Evolutionary conservation across 2,797 vertebrate species (phyloP).

Genomic region (Pogonophryne albipinna): DNA sequence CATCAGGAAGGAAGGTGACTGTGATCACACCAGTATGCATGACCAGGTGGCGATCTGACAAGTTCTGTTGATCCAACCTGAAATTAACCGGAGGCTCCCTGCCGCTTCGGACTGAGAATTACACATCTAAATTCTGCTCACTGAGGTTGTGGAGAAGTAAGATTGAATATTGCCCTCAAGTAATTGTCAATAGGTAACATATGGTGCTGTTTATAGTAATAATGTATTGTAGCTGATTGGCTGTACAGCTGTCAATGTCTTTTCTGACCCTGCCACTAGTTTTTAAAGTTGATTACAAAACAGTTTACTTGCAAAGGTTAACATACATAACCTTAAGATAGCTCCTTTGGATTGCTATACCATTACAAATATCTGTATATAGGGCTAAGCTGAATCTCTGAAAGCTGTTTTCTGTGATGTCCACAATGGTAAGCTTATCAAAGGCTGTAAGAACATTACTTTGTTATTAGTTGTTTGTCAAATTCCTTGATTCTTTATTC

Average conservation of each 20-base stretch:
- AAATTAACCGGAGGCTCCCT: constrained; percentile 39
- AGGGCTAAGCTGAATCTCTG: background rate
- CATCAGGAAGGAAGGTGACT: constrained; percentile 69
- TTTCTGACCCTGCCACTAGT: background rate
- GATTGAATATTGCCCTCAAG: constrained; percentile 27
- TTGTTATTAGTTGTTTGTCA: too few relatives aligned
- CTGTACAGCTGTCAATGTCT: background rate
- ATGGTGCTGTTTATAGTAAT: background rate
- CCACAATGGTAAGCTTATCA: background rate
- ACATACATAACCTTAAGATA: background rate
- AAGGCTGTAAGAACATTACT: background rate
- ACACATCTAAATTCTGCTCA: constrained; percentile 38
- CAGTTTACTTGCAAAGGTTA: background rate
- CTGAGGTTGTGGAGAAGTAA: constrained; percentile 7
- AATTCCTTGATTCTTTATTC: background rate
- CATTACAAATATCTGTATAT: background rate
- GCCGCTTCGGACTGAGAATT: constrained; percentile 42
- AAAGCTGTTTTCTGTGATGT: background rate
- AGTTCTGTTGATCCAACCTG: constrained; percentile 49
- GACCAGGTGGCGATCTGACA: constrained; percentile 71
- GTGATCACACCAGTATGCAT: constrained; percentile 49
- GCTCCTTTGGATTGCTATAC: too few relatives aligned
- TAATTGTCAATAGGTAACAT: constrained; percentile 25
- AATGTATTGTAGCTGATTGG: background rate
- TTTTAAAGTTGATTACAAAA: background rate